Conservation (phyloP, 2,797 vertebrate species). For the Chelonia mydas region DNA sequence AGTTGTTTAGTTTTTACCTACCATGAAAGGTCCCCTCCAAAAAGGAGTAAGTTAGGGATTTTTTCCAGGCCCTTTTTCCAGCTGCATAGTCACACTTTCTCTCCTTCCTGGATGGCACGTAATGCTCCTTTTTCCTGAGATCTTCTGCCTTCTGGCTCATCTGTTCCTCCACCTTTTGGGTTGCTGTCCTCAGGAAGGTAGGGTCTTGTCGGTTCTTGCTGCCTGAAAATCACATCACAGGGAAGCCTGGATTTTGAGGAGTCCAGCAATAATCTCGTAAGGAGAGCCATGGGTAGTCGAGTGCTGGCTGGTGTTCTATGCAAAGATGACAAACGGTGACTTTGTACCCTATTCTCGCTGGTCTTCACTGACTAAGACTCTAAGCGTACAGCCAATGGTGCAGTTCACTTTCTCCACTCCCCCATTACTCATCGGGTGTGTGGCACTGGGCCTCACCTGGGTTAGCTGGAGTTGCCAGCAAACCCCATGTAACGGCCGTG, state of each 20-base stretch:
- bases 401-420: not conserved
- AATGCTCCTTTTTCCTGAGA: not conserved
- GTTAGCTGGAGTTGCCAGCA: not conserved
- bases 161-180: not conserved
- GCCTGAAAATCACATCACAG: not conserved
- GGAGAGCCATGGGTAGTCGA: not conserved
- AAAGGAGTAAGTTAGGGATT: not conserved
- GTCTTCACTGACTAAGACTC: not conserved
- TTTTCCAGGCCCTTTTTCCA: not conserved
- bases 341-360: not conserved
- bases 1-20: not conserved
- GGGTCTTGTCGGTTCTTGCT: not conserved
- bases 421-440: not conserved
- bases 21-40: not conserved
- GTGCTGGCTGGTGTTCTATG: not conserved
- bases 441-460: not conserved
- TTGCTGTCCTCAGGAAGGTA: not conserved
- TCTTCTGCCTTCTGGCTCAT: not conserved
- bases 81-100: not conserved
- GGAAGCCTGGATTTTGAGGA: not conserved
- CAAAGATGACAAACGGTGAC: not conserved
- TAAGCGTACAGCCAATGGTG: not conserved
- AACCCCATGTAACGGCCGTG: not conserved
- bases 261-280: not conserved
- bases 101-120: not conserved